Conservation (phyloP, 2,888 invertebrate species). For the Oithona nana region DNA sequence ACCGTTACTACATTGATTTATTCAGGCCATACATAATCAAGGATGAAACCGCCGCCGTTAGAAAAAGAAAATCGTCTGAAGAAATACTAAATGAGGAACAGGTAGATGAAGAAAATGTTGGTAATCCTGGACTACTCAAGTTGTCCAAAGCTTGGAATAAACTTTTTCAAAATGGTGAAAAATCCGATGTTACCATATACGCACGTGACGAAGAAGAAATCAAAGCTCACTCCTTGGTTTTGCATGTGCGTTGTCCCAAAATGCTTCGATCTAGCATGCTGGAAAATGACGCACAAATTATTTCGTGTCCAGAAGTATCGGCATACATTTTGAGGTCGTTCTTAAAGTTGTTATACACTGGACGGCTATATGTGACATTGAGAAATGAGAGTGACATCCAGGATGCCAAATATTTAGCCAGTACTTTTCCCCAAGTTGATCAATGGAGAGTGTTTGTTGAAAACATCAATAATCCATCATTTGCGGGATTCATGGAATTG, state of each 20-base stretch:
- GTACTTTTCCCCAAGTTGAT: too few species aligned
- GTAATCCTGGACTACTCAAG: neutral
- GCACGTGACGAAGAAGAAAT: neutral
- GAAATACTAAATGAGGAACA: neutral
- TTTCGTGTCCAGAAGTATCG: neutral
- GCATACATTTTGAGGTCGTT: neutral
- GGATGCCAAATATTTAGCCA: neutral
- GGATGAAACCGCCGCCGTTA: too few species aligned
- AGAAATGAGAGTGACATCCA: neutral
- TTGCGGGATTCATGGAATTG: too few species aligned
- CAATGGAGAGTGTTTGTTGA: neutral
- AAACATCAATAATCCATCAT: too few species aligned
- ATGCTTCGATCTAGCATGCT: neutral
- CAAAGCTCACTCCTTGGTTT: neutral
- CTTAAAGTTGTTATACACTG: neutral
- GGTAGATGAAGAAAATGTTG: neutral
- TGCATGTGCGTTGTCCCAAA: neutral
- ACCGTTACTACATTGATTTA: too few species aligned
- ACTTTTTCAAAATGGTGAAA: neutral
- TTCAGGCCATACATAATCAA: neutral
- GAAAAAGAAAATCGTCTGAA: neutral
- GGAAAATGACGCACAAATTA: neutral
- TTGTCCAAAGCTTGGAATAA: neutral
- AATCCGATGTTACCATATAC: neutral
- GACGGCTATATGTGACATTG: neutral